Percentiles rank a stretch among this genome's conserved stretches.
These are phyloP conservation scores for Trichonephila clavata DNA, from an alignment of 1,140 invertebrate species.

Conservation along the genomic window DNA sequence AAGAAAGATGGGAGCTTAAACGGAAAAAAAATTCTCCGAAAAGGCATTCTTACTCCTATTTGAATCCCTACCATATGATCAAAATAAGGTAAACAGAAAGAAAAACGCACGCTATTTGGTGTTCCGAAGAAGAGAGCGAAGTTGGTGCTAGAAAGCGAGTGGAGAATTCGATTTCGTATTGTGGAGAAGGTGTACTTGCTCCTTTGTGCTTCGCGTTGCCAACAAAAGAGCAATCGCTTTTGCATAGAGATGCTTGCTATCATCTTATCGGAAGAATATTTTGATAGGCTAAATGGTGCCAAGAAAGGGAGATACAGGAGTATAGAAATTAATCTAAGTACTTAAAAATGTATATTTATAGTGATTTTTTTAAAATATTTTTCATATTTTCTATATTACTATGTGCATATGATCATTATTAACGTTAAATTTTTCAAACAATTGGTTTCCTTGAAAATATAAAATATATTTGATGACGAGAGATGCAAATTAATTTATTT, in stretches of 20 bases:
- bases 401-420: too few relatives aligned
- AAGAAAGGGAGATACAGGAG: background rate
- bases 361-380: too few relatives aligned
- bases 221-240: constrained; percentile 43
- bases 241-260: background rate
- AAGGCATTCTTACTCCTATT: background rate
- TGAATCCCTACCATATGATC: background rate
- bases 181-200: background rate
- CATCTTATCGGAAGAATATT: constrained; percentile 29
- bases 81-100: constrained; percentile 58
- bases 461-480: too few relatives aligned
- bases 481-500: too few relatives aligned
- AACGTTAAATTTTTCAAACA: too few relatives aligned
- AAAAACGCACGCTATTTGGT: constrained; percentile 15
- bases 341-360: too few relatives aligned
- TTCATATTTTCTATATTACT: too few relatives aligned
- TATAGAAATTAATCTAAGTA: background rate
- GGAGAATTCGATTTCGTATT: constrained; percentile 12
- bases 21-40: background rate
- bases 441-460: too few relatives aligned
- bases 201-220: background rate
- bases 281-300: constrained; percentile 47
- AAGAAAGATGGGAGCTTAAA: background rate
- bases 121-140: background rate
- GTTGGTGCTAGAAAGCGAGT: background rate